These are phyloP conservation scores for Numida meleagris DNA, from an alignment of 2,113 vertebrate species.

Conservation along the genomic window DNA sequence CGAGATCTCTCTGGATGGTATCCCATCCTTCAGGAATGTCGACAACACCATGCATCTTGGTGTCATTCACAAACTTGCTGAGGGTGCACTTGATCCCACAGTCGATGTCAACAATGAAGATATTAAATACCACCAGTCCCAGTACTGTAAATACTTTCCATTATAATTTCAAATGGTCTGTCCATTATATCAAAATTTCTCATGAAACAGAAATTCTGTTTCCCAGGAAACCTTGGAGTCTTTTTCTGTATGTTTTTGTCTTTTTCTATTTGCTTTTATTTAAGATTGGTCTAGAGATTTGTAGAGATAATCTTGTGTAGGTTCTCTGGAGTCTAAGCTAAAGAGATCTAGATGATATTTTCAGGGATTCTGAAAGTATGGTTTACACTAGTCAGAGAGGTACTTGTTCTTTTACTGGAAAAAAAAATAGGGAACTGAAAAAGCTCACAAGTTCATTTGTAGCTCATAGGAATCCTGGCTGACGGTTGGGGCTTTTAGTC, in stretches of 20 bases:
- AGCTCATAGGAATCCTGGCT: background rate
- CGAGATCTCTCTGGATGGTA: too few relatives aligned
- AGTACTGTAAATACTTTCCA: background rate
- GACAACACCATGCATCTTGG: too few relatives aligned
- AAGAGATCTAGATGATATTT: background rate
- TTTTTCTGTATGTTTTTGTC: background rate
- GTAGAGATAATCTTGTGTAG: background rate
- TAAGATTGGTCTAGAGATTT: background rate
- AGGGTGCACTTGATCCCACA: too few relatives aligned
- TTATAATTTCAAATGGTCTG: background rate
- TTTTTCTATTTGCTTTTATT: background rate
- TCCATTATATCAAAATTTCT: slow-evolving; percentile 12
- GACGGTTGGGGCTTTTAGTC: background rate
- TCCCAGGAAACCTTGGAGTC: slow-evolving; percentile 19
- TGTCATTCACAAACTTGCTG: too few relatives aligned
- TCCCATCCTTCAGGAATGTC: too few relatives aligned
- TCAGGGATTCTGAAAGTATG: background rate
- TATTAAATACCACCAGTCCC: background rate
- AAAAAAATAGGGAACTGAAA: fast-evolving
- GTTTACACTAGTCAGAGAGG: background rate
- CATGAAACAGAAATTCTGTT: slow-evolving; percentile 17
- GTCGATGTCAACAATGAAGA: too few relatives aligned
- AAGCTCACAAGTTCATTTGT: background rate
- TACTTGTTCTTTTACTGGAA: background rate
- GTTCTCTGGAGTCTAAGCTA: background rate